phyloP scores from a whole-genome alignment of 2,888 invertebrate species.

The Didymodactylos carnosus region DNA sequence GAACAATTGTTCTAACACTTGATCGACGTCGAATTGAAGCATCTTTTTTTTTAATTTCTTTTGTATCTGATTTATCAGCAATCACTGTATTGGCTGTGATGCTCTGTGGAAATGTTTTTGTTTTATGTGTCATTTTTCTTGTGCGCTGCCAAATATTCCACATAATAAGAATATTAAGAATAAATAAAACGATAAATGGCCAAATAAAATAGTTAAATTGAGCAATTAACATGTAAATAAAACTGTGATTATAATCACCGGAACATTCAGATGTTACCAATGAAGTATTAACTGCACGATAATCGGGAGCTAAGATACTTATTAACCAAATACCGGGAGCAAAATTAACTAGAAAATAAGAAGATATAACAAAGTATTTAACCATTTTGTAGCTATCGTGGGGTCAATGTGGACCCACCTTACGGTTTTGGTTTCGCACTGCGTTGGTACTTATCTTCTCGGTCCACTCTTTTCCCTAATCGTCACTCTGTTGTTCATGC shows the following conservation, averaged over 20 bases:
- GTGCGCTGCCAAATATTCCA: slow-evolving; percentile 16
- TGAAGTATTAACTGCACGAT: not conserved
- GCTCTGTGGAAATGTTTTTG: no score
- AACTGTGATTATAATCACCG: slow-evolving; percentile 16
- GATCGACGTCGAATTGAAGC: not conserved
- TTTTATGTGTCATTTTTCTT: not conserved
- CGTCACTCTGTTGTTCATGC: no score
- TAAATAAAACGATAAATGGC: slow-evolving; percentile 17
- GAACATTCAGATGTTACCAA: slow-evolving; percentile 16
- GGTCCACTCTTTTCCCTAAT: no score
- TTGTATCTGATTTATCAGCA: not conserved
- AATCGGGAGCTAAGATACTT: not conserved
- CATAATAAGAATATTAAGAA: slow-evolving; percentile 18
- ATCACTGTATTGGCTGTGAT: no score
- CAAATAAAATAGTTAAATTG: slow-evolving; percentile 18
- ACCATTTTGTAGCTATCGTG: no score
- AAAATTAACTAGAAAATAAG: not conserved
- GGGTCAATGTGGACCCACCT: no score
- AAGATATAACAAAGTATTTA: no score
- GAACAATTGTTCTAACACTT: no score
- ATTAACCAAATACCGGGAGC: not conserved
- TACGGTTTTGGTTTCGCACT: no score
- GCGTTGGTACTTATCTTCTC: no score
- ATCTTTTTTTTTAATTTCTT: not conserved
- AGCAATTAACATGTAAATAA: slow-evolving; percentile 16